phyloP scores from a whole-genome alignment of 1,140 invertebrate species.

The Scylla paramamosain region DNA sequence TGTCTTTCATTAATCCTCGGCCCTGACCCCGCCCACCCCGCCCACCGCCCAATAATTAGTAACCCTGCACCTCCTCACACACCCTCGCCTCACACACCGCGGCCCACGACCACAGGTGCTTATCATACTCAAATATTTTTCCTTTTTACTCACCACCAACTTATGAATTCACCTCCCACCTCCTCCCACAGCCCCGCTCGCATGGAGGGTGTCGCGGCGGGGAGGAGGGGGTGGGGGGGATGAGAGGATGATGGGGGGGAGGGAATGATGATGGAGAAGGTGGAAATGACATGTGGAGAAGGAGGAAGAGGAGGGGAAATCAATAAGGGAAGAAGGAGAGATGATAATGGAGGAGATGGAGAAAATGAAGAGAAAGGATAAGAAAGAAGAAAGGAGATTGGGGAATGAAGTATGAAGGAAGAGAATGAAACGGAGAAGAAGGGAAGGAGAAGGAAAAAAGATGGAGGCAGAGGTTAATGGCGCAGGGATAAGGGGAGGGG shows the following conservation, averaged over 20 bases:
- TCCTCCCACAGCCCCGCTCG: neutral
- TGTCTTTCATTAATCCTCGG: neutral
- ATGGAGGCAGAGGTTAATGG: neutral
- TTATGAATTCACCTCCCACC: neutral
- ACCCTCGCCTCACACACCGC: neutral
- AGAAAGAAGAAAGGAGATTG: neutral
- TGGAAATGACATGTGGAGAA: neutral
- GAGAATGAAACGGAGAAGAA: neutral
- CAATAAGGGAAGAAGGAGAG: neutral
- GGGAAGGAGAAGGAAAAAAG: neutral
- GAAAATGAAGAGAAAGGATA: neutral
- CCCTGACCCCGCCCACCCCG: neutral
- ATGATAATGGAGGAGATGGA: neutral
- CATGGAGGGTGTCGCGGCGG: neutral
- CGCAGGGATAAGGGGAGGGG: neutral
- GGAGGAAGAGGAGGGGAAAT: neutral
- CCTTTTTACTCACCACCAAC: neutral
- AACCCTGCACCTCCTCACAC: neutral
- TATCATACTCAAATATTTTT: neutral
- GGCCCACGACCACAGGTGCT: neutral
- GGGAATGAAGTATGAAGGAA: neutral
- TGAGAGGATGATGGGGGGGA: neutral
- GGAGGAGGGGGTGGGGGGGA: neutral
- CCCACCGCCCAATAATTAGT: neutral
- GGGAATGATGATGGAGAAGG: neutral